These are phyloP conservation scores for Heliconius hermathena DNA, from an alignment of 1,140 invertebrate genomes.

Conservation along the genomic window DNA sequence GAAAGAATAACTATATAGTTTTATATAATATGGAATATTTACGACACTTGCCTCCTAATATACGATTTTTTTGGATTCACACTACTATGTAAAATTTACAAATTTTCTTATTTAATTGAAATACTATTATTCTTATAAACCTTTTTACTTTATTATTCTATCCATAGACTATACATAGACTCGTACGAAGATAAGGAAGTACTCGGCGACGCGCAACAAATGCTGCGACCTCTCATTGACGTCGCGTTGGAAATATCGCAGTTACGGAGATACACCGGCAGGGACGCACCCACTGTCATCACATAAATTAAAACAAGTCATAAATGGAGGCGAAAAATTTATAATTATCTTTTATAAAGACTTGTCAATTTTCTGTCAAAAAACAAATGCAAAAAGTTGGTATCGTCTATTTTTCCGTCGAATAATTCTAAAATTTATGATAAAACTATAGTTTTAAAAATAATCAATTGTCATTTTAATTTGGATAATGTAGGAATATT, in stretches of 20 bases:
- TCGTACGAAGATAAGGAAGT: slow-evolving; percentile 91
- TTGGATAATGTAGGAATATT: too few species aligned
- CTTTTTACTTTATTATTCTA: not conserved
- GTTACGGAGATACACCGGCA: slow-evolving; percentile 92
- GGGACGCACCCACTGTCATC: slow-evolving; percentile 96
- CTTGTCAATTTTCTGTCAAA: not conserved
- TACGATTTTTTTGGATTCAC: too few species aligned
- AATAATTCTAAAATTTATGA: too few species aligned
- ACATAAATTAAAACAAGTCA: slow-evolving; percentile 85
- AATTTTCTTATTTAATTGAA: too few species aligned
- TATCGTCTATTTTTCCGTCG: too few species aligned
- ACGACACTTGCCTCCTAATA: too few species aligned
- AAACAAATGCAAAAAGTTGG: not conserved
- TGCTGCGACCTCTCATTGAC: slow-evolving; percentile 94
- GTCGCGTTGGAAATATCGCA: slow-evolving; percentile 94
- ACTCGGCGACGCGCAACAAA: slow-evolving; percentile 88
- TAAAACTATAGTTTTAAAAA: too few species aligned
- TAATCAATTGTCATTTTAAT: too few species aligned
- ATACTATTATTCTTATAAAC: too few species aligned
- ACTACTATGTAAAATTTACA: too few species aligned
- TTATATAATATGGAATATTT: too few species aligned
- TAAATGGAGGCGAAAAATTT: not conserved
- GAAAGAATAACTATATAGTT: too few species aligned
- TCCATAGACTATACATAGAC: slow-evolving; percentile 92
- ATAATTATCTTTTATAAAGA: not conserved